Conservation (phyloP, 2,888 invertebrate genomes). For the Synanthedon tipuliformis region DNA sequence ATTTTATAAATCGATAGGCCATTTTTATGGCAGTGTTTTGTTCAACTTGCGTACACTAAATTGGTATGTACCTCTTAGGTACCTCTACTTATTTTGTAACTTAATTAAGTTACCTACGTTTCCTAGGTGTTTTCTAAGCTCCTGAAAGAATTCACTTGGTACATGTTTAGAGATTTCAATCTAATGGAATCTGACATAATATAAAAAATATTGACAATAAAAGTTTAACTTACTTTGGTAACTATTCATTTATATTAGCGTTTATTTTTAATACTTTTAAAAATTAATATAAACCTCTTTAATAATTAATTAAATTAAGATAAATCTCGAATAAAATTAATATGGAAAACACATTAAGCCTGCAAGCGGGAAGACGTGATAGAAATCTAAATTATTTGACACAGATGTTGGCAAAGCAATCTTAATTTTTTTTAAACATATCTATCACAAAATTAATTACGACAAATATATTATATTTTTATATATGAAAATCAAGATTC, state of each 20-base stretch:
- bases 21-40: constrained; percentile 42
- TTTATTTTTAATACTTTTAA: too few relatives aligned
- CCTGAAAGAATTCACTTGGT: background rate
- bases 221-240: background rate
- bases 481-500: too few relatives aligned
- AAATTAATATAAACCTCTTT: too few relatives aligned
- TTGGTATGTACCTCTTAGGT: too few relatives aligned
- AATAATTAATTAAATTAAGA: too few relatives aligned
- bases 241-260: too few relatives aligned
- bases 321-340: too few relatives aligned
- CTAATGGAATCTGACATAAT: background rate
- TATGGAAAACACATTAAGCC: constrained; percentile 8
- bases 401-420: constrained; percentile 2
- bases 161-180: background rate
- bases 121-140: background rate
- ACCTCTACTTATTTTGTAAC: background rate
- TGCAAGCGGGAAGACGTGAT: constrained; percentile 21
- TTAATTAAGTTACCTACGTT: background rate
- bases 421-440: too few relatives aligned
- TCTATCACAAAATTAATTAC: too few relatives aligned
- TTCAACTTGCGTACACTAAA: background rate
- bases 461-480: too few relatives aligned
- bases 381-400: constrained; percentile 13
- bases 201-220: background rate
- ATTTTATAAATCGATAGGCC: constrained; percentile 33